A percentile compares a stretch with the other conserved stretches of the same genome.
Conservation (phyloP, 2,113 vertebrate species). For the Psilopogon haemacephalus region DNA sequence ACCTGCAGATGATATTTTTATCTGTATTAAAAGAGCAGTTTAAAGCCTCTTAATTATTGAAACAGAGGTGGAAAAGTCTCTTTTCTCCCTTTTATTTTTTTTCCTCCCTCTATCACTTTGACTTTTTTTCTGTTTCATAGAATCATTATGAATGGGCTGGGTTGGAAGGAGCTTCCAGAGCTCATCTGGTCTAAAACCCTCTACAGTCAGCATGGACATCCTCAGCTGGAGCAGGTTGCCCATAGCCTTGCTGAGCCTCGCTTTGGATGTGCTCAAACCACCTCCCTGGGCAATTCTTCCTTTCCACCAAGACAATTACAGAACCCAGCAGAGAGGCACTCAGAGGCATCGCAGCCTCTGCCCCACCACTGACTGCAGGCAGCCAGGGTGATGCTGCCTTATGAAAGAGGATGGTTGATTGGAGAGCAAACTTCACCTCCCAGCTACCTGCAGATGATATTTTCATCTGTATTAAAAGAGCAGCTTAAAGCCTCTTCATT, state of each 20-base stretch:
- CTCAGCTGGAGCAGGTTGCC: too few relatives aligned
- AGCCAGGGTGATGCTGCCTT: not conserved
- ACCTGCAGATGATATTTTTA: not conserved
- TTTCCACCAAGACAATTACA: conserved; percentile 70
- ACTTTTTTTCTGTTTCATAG: too few relatives aligned
- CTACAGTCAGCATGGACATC: too few relatives aligned
- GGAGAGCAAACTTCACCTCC: not conserved
- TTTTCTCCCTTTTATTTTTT: not conserved
- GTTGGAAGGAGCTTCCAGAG: too few relatives aligned
- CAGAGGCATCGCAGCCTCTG: conserved; percentile 53
- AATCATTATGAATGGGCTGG: too few relatives aligned
- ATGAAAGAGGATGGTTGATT: not conserved
- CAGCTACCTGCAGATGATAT: not conserved
- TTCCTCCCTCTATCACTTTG: not conserved
- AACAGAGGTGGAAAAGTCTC: not conserved
- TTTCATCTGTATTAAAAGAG: not conserved
- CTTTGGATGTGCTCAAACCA: too few relatives aligned
- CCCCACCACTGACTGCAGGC: conserved; percentile 30
- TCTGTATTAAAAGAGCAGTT: not conserved
- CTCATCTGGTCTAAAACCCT: too few relatives aligned
- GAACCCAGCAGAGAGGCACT: conserved; percentile 64
- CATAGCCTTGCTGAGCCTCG: too few relatives aligned
- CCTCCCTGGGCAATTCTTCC: conserved; percentile 71
- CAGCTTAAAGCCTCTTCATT: conserved; percentile 12
- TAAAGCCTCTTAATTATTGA: conserved; percentile 8